A percentile compares a stretch with the other conserved stretches of the same genome.
phyloP scores from a whole-genome alignment of 1,140 invertebrate genomes.

The Nixonia krombeini region DNA sequence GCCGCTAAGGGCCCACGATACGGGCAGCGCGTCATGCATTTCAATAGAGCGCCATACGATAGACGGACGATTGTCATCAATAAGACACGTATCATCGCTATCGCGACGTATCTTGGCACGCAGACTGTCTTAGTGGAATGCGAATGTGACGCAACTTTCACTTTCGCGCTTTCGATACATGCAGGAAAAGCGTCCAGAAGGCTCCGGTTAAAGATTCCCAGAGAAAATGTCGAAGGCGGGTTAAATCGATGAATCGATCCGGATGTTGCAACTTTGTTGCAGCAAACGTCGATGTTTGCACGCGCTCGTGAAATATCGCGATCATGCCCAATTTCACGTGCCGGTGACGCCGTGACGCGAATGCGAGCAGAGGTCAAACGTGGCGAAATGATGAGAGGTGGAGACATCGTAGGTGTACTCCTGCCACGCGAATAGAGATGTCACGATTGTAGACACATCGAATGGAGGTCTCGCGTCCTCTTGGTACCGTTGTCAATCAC shows the following conservation, averaged over 20 bases:
- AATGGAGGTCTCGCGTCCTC: conserved; percentile 23
- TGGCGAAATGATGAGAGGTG: conserved; percentile 47
- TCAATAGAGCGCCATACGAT: conserved; percentile 47
- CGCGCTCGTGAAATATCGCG: neutral
- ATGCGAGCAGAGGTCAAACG: conserved; percentile 48
- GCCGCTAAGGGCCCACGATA: conserved; percentile 31
- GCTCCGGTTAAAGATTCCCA: too few relatives aligned
- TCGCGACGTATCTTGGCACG: conserved; percentile 55
- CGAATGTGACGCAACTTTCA: too few relatives aligned
- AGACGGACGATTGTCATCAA: conserved; percentile 53
- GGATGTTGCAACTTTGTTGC: neutral
- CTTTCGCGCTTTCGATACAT: conserved; percentile 11
- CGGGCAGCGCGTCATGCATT: conserved; percentile 48
- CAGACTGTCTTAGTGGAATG: conserved; percentile 36
- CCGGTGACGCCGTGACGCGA: neutral
- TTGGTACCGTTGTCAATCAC: conserved; percentile 53
- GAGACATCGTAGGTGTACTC: conserved; percentile 53
- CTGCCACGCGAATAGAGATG: conserved; percentile 45
- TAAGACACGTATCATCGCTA: conserved; percentile 61
- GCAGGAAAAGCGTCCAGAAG: too few relatives aligned
- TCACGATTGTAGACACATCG: conserved; percentile 36
- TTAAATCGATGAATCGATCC: too few relatives aligned
- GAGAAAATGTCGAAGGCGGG: too few relatives aligned
- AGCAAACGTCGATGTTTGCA: too few relatives aligned
- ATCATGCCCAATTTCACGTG: neutral